These are phyloP conservation scores for Lethenteron camtschaticum DNA, from an alignment of 2,113 vertebrate species.

Conservation along the genomic window DNA sequence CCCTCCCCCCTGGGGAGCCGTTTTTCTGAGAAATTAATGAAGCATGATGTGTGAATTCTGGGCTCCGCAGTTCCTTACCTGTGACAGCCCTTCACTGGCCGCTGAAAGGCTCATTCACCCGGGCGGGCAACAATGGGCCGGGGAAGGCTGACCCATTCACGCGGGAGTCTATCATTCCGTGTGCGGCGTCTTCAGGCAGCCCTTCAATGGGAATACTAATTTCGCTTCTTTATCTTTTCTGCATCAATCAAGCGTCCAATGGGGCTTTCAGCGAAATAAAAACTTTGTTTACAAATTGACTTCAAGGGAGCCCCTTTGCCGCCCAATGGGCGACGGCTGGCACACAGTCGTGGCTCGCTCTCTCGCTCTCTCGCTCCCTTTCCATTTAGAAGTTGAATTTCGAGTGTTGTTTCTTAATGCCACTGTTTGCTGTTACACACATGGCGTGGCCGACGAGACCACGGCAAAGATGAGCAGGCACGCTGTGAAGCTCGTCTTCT, in stretches of 20 bases:
- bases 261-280: neutral
- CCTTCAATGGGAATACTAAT: neutral
- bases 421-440: no score
- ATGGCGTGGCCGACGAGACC: no score
- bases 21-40: neutral
- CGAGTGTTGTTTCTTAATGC: no score
- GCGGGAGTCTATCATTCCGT: conserved; percentile 4
- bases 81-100: conserved; percentile 4
- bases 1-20: neutral
- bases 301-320: neutral
- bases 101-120: conserved; percentile 5
- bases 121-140: neutral
- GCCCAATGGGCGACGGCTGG: neutral
- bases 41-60: conserved; percentile 5
- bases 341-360: neutral
- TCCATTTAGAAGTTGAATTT: no score
- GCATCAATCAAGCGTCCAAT: neutral
- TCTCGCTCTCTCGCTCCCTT: no score
- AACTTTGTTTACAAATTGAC: neutral
- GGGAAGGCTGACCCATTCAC: neutral
- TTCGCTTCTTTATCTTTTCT: neutral
- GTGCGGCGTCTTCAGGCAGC: neutral
- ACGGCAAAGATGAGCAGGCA: no score
- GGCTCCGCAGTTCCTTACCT: neutral
- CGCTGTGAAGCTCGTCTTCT: no score